Percentiles rank a stretch among this genome's conserved stretches.
phyloP scores from a whole-genome alignment of 2,888 invertebrate genomes.

The Onthophagus sagittarius region DNA sequence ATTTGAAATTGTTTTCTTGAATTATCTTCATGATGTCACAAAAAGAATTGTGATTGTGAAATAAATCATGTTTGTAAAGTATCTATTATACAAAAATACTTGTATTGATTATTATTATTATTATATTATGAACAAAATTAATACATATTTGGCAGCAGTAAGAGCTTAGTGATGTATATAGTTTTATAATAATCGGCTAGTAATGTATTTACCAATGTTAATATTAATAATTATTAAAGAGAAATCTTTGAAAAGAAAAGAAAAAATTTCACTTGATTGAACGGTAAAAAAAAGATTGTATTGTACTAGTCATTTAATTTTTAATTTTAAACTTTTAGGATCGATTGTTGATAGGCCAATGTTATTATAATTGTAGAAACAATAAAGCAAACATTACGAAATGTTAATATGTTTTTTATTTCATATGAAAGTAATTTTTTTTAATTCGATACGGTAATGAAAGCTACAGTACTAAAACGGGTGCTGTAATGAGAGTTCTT shows the following conservation, averaged over 20 bases:
- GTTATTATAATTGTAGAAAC: slow-evolving; percentile 37
- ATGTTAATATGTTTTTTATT: slow-evolving; percentile 27
- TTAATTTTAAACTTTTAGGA: slow-evolving; percentile 23
- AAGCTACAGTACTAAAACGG: too few relatives aligned
- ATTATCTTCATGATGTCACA: slow-evolving; percentile 28
- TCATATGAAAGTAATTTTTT: background rate
- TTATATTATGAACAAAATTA: slow-evolving; percentile 5
- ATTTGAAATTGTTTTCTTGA: slow-evolving; percentile 16
- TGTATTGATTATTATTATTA: slow-evolving; percentile 17
- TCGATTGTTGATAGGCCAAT: slow-evolving; percentile 37
- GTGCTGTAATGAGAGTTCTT: too few relatives aligned
- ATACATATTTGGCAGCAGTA: slow-evolving; percentile 29
- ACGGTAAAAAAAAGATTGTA: slow-evolving; percentile 10
- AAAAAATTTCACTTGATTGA: background rate
- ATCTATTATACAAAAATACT: background rate
- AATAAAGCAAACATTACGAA: slow-evolving; percentile 37
- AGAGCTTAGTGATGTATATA: slow-evolving; percentile 32
- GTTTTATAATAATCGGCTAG: slow-evolving; percentile 33
- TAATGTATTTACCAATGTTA: slow-evolving; percentile 18
- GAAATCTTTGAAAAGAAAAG: slow-evolving; percentile 1
- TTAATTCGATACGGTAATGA: too few relatives aligned
- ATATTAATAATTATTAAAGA: slow-evolving; percentile 8
- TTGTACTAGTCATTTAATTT: slow-evolving; percentile 30
- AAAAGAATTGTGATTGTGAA: slow-evolving; percentile 21
- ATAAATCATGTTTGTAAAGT: slow-evolving; percentile 4